Base-by-base conservation (phyloP, 2,797 vertebrate species). In the Lemur catta region DNA sequence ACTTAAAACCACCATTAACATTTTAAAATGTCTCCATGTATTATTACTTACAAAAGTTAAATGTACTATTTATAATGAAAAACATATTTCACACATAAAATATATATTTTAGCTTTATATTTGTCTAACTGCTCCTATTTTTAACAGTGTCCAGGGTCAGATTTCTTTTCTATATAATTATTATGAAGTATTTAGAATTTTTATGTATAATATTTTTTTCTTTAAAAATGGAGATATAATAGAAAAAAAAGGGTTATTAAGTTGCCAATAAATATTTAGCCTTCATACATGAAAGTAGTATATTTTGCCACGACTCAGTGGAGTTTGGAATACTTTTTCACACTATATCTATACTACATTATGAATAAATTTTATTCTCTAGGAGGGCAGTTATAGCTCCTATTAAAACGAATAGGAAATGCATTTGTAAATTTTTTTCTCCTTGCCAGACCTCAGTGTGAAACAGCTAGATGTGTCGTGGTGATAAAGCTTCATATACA, bases 301-400 rank as follows among this genome's bases (percentile, higher is more conserved):
- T 80, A 43, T 71, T 92, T 93, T 80, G 22, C 1, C 35, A 67
- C 24, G 48, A 74, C 7, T 30, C 2, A 84, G 74, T 7, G 55
- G 26, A 35, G 4, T 94, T 93, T 91, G 20, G 93, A 97, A 93
- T 85, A 82, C 11, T 46, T 94, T 4, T 85, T 50, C 14, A 89
- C 12, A 67, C 38, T 5, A 24, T 0, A 33, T 75, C 69, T 94
- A 1, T 0, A 0, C 61, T 71, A 93, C 61, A 65, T 95, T 41
- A 94, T 82, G 88, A 95, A 72, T 94, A 63, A 79, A 80, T 79
- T 92, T 85, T 87, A 48, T n/a, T 78, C n/a, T 90, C 28, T 87
- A 26, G 13, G 75, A 65, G 41, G 92, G 14, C 84, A 94, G 30
- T 84, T 84, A 67, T 2, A 89, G 26, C 4, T 84, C 41, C 71